These are phyloP conservation scores for Crossoptilon crossoptilon DNA, from an alignment of 2,797 vertebrate genomes.

Conservation along the genomic window DNA sequence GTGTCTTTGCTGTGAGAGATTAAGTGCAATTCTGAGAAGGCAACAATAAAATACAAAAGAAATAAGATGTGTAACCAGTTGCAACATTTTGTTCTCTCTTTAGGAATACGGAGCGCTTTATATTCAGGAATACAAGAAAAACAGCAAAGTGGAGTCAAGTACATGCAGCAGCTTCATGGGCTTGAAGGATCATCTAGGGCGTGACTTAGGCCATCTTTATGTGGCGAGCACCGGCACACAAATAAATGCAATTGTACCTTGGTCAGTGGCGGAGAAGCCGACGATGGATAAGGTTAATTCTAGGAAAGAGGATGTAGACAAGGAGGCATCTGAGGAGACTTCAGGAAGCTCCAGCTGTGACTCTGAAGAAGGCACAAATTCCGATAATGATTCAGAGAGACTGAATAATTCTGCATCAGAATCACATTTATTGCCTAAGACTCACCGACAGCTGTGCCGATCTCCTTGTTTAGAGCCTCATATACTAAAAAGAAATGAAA, in stretches of 20 bases:
- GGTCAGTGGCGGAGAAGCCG: constrained; percentile 79
- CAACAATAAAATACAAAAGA: neutral
- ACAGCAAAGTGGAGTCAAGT: constrained; percentile 88
- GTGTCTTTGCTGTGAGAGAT: neutral
- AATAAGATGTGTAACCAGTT: constrained; percentile 42
- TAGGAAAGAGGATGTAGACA: constrained; percentile 79
- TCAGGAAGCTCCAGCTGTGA: constrained; percentile 81
- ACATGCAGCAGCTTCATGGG: constrained; percentile 95
- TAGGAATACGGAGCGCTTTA: constrained; percentile 83
- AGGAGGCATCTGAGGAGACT: constrained; percentile 81
- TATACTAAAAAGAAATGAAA: constrained; percentile 77
- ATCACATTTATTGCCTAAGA: constrained; percentile 77
- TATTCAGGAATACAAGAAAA: constrained; percentile 84
- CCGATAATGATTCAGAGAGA: constrained; percentile 90
- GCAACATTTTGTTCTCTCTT: constrained; percentile 61
- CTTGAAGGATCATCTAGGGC: constrained; percentile 94
- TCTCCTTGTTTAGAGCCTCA: constrained; percentile 81
- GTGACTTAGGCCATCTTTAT: constrained; percentile 92
- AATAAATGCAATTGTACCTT: constrained; percentile 79
- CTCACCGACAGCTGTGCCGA: constrained; percentile 83
- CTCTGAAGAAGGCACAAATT: constrained; percentile 86
- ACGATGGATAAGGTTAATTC: constrained; percentile 83
- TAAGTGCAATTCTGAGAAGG: constrained; percentile 17
- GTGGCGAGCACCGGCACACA: constrained; percentile 87
- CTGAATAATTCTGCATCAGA: constrained; percentile 73